A percentile compares a stretch with the other conserved stretches of the same genome.
These are phyloP conservation scores for Clarias gariepinus DNA, from an alignment of 2,113 vertebrate genomes.

Conservation along the genomic window DNA sequence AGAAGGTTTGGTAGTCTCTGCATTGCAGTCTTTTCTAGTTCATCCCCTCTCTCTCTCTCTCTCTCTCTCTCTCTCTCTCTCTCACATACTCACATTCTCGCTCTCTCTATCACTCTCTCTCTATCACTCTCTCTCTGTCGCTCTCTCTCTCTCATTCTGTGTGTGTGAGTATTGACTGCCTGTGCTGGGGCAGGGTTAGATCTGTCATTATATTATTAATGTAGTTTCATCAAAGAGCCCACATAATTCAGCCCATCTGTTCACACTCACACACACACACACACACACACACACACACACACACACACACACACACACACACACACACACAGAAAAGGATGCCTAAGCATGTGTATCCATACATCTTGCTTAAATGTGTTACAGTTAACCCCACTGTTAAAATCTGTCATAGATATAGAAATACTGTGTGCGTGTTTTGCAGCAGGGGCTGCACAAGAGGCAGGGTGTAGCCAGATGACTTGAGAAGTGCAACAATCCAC, in stretches of 20 bases:
- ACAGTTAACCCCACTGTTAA: neutral
- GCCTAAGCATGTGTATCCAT: neutral
- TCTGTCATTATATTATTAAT: constrained; percentile 16
- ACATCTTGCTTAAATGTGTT: neutral
- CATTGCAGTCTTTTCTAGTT: constrained; percentile 31
- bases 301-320: constrained; percentile 25
- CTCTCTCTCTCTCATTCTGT: neutral
- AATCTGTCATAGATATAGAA: neutral
- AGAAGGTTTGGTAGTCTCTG: constrained; percentile 35
- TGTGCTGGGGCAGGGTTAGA: neutral
- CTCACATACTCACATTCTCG: neutral
- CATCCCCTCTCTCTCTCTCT: neutral
- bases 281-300: neutral
- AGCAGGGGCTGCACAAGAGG: neutral
- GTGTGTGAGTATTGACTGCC: neutral
- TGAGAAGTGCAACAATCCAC: neutral
- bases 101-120: neutral
- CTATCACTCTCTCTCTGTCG: neutral
- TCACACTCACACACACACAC: neutral
- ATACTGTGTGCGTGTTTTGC: neutral
- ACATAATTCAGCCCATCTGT: constrained; percentile 22
- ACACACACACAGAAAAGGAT: neutral
- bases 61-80: constrained; percentile 18
- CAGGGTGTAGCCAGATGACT: neutral
- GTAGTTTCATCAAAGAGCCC: constrained; percentile 10